phyloP scores from a whole-genome alignment of 2,888 invertebrate species.

The Phasia obesa region DNA sequence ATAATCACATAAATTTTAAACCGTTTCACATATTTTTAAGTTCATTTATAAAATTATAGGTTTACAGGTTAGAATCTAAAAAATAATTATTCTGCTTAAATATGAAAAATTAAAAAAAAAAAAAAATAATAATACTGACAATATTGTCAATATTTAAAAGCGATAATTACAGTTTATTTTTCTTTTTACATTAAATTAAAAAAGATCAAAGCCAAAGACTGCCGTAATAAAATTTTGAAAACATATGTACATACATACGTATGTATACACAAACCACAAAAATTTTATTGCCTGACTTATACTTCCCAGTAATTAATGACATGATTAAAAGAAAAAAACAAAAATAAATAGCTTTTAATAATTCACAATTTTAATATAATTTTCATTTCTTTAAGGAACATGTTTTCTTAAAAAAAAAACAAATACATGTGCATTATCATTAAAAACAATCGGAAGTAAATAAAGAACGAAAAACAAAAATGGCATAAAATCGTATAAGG shows the following conservation, averaged over 20 bases:
- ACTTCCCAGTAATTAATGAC: conserved; percentile 42
- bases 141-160: neutral
- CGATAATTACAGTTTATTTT: neutral
- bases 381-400: conserved; percentile 9
- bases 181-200: neutral
- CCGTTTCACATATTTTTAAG: too few species aligned
- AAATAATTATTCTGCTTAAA: too few species aligned
- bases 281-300: conserved; percentile 26
- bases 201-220: conserved; percentile 24
- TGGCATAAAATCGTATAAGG: too few species aligned
- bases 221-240: neutral
- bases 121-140: too few species aligned
- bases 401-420: neutral
- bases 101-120: too few species aligned
- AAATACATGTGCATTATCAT: too few species aligned
- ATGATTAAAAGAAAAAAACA: conserved; percentile 19
- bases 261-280: neutral
- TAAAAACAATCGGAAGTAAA: too few species aligned
- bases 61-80: too few species aligned
- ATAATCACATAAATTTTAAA: too few species aligned
- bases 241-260: too few species aligned
- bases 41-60: neutral
- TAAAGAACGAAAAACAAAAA: too few species aligned
- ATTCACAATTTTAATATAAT: neutral
- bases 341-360: conserved; percentile 35